Evolutionary conservation across 2,113 vertebrate genomes (phyloP), one percentile per base, ranked within the genome.

Genomic region (Petroica traversi): DNA sequence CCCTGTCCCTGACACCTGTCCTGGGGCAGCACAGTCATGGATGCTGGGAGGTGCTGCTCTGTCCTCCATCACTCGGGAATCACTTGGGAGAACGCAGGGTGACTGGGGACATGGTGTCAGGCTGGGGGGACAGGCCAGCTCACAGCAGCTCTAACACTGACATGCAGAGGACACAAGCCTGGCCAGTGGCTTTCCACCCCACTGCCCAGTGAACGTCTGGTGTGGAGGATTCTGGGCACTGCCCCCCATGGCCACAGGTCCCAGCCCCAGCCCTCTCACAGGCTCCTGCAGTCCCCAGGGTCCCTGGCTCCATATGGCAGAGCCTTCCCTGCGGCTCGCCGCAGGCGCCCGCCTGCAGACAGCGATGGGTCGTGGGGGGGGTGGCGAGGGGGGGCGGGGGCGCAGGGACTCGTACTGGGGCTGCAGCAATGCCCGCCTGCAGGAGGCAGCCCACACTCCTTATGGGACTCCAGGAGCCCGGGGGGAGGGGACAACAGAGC

Each of bases 171-270:
- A 29, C n/a, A 66, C 1, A 1, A 69, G 22, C 23, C 45, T 0
- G 3, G 36, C 5, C 4, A 3, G 43, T 31, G 54, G 19, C 87
- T 80, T 86, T 64, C 41, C 29, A 73, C 6, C 13, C 43, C 1
- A 0, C 40, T 75, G 71, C 43, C 67, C 59, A 48, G 9, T 1
- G 3, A 88, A 25, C 0, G 0, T 25, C 38, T 49, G 34, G 12
- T 64, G 18, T 0, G 0, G 46, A 41, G 26, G 41, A 41, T 45
- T 38, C 38, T 4, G 8, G 28, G 45, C 22, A 31, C 49, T 87
- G 68, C 51, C 41, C 54, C 54, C 67, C 36, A 33, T 1, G 7
- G 52, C 52, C 75, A 72, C 4, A 61, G 87, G 84, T 83, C 67
- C 34, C 67, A 68, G 54, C 43, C 43, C 31, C 66, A 71, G 68